Conservation (phyloP, 30 jellyfish, hydroid and myxozoan species). For the Aurelia aurita region DNA sequence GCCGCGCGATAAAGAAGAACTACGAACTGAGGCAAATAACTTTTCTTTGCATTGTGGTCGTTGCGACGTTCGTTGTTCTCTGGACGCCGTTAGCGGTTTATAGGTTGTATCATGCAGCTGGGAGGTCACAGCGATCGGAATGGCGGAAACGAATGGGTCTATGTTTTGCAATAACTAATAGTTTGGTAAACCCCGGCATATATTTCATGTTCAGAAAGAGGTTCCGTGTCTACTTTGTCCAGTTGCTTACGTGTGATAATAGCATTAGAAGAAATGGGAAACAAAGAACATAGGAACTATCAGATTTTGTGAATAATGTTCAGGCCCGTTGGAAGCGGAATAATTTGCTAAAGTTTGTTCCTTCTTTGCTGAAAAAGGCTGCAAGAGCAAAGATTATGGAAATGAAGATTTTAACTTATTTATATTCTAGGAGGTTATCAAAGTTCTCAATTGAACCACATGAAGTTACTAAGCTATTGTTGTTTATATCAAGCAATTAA, state of each 20-base stretch:
- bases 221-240: slow-evolving; percentile 4
- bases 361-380: too few relatives aligned
- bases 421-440: too few relatives aligned
- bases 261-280: too few relatives aligned
- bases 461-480: too few relatives aligned
- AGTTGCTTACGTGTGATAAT: neutral
- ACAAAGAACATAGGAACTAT: too few relatives aligned
- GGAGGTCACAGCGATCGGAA: neutral
- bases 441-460: too few relatives aligned
- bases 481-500: too few relatives aligned
- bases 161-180: slow-evolving; percentile 27
- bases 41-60: slow-evolving; percentile 12
- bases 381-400: too few relatives aligned
- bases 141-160: neutral
- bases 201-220: slow-evolving; percentile 10
- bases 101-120: slow-evolving; percentile 9
- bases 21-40: neutral
- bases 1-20: neutral
- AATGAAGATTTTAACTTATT: too few relatives aligned
- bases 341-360: too few relatives aligned
- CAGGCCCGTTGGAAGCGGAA: too few relatives aligned
- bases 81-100: slow-evolving; percentile 44
- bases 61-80: slow-evolving; percentile 1
- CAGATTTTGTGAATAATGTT: too few relatives aligned
- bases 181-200: slow-evolving; percentile 22